Evolutionary conservation across 2,113 vertebrate genomes (phyloP), one percentile per base, ranked within the genome.

Genomic region (Elaphurus davidianus): DNA sequence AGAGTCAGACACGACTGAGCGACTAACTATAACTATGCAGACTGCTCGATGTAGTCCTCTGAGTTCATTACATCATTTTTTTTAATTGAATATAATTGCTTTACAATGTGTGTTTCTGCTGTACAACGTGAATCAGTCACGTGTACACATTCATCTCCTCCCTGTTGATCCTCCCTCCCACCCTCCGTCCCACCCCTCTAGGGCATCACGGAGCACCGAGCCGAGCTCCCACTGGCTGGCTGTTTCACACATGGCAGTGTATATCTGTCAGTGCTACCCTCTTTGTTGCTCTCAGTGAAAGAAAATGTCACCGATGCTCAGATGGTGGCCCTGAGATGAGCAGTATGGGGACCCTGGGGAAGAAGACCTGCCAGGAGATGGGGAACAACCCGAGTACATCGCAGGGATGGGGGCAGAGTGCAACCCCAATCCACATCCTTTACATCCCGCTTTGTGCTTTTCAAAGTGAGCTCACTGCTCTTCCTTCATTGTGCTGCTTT

Each of bases 361-460:
- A 64, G 59, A 57, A 92, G 89, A 84, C 3, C 95, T 94, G 52
- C 59, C 11, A 2, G 50, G 55, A 54, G 19, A 36, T 23, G 33
- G 81, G 12, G 81, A 9, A 8, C 12, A 17, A 55, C 27, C 27
- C 0, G 0, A 79, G 47, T 14, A n/a, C 4, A 0, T 36, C 2
- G 1, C 27, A 36, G 67, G 19, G 19, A 5, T 28, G 13, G 5
- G 2, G 74, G 28, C 9, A 21, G 16, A 33, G 79, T 11, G 33
- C 45, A 81, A 33, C 45, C 54, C 43, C 55, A 83, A 0, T 16
- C 82, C 47, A 8, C 3, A 1, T 7, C 57, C 28, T n/a, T 27
- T 8, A 9, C 2, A 2, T 4, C 4, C 7, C 1, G 1, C 8
- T 62, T 21, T 3, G 13, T 6, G 62, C 55, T 21, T 57, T 28